Conservation (phyloP, 2,888 invertebrate species). For the Heliconius erato region DNA sequence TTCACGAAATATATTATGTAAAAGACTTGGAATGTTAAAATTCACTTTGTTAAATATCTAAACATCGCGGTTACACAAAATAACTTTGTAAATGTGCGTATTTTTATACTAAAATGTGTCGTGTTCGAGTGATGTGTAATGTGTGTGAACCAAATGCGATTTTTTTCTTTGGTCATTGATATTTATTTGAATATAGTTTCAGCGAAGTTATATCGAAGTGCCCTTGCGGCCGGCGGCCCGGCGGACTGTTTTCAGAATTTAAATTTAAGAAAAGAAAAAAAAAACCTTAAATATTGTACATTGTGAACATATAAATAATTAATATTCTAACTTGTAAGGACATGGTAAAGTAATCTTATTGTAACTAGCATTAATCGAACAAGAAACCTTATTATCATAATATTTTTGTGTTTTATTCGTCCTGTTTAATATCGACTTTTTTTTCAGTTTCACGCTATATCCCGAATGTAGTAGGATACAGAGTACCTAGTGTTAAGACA, state of each 20-base stretch:
- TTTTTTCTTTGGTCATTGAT: slow-evolving; percentile 30
- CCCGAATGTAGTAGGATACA: too few species aligned
- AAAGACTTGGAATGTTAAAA: slow-evolving; percentile 42
- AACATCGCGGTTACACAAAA: slow-evolving; percentile 51
- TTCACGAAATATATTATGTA: slow-evolving; percentile 17
- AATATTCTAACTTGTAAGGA: slow-evolving; percentile 76
- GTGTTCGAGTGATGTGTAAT: slow-evolving; percentile 60
- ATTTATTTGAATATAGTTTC: slow-evolving; percentile 60
- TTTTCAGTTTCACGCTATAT: neutral
- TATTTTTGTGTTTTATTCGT: slow-evolving; percentile 76
- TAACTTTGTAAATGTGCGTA: slow-evolving; percentile 54
- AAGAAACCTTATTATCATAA: slow-evolving; percentile 86
- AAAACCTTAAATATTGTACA: slow-evolving; percentile 81
- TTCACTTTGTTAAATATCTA: slow-evolving; percentile 46
- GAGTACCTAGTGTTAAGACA: too few species aligned
- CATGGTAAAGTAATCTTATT: slow-evolving; percentile 83
- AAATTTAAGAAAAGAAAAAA: slow-evolving; percentile 71
- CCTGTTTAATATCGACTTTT: neutral
- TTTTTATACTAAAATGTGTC: slow-evolving; percentile 58
- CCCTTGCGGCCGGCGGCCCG: slow-evolving; percentile 81
- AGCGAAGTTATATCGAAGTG: slow-evolving; percentile 79
- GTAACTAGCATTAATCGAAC: slow-evolving; percentile 85
- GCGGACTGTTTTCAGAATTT: slow-evolving; percentile 81
- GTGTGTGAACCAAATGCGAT: slow-evolving; percentile 57
- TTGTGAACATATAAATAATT: slow-evolving; percentile 85